These are phyloP conservation scores for Acrocephalus kingi DNA, from an alignment of 2,113 vertebrate genomes.

Conservation along the genomic window DNA sequence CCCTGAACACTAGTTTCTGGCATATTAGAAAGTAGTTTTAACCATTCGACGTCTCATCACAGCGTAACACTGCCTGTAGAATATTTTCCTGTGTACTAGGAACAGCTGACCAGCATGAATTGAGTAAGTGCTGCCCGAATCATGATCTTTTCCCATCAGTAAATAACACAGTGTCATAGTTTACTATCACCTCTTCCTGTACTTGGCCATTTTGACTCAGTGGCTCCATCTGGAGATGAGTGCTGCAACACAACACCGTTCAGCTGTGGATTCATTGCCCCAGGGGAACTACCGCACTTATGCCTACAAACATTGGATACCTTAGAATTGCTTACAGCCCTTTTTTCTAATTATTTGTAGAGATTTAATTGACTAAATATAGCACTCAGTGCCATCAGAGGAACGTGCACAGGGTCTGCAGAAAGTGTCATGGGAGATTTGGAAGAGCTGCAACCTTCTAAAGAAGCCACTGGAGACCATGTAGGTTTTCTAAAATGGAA, in stretches of 20 bases:
- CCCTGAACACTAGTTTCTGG: background rate
- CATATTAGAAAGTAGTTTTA: background rate
- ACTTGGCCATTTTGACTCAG: background rate
- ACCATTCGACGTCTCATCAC: background rate
- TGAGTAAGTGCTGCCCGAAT: background rate
- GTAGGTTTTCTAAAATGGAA: background rate
- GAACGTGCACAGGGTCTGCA: background rate
- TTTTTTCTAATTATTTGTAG: background rate
- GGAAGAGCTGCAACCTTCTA: background rate
- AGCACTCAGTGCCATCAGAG: background rate
- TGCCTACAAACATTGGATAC: background rate
- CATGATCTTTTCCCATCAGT: accelerated
- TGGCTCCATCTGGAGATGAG: background rate
- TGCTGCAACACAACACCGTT: background rate
- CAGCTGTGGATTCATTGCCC: background rate
- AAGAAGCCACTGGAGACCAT: background rate
- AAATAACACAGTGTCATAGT: background rate
- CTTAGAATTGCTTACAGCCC: background rate
- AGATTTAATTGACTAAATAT: background rate
- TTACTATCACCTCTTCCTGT: background rate
- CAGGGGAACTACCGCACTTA: background rate
- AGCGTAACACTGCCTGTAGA: background rate
- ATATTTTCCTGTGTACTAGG: background rate
- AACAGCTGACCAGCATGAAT: background rate
- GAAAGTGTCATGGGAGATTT: background rate